These are phyloP conservation scores for Diploscapter pachys DNA, from an alignment of 1,140 invertebrate genomes.

Conservation along the genomic window DNA sequence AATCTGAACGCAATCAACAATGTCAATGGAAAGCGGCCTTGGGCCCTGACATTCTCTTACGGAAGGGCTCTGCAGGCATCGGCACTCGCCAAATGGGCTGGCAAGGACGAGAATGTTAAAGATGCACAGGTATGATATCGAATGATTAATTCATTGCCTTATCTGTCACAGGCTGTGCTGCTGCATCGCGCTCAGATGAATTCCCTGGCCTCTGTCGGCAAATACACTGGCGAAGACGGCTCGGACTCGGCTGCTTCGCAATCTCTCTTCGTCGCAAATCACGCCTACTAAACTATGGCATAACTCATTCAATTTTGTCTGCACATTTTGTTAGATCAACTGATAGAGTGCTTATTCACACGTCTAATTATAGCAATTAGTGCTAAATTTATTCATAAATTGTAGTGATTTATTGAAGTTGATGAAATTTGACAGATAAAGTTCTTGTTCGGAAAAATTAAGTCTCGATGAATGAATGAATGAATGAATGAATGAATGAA, in stretches of 20 bases:
- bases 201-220: slow-evolving; percentile 38
- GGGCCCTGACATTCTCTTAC: slow-evolving; percentile 92
- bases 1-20: slow-evolving; percentile 92
- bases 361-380: too few relatives aligned
- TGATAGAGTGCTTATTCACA: too few relatives aligned
- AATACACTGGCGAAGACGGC: slow-evolving; percentile 40
- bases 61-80: slow-evolving; percentile 82
- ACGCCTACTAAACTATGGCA: slow-evolving; percentile 36
- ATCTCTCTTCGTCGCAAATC: slow-evolving; percentile 44
- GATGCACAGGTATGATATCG: slow-evolving; percentile 63
- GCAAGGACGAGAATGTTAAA: slow-evolving; percentile 78
- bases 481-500: too few relatives aligned
- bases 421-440: too few relatives aligned
- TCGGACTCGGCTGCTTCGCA: slow-evolving; percentile 37
- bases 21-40: slow-evolving; percentile 77
- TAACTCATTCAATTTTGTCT: too few relatives aligned
- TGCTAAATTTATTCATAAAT: too few relatives aligned
- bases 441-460: too few relatives aligned
- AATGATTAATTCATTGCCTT: not conserved
- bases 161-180: slow-evolving; percentile 73
- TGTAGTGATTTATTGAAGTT: too few relatives aligned
- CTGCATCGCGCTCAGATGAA: slow-evolving; percentile 77
- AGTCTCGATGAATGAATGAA: too few relatives aligned
- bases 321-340: too few relatives aligned
- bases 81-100: slow-evolving; percentile 84